Evolutionary conservation across 2,888 invertebrate species (phyloP), one percentile per base, ranked within the genome.

Genomic region (Harpalus rufipes): DNA sequence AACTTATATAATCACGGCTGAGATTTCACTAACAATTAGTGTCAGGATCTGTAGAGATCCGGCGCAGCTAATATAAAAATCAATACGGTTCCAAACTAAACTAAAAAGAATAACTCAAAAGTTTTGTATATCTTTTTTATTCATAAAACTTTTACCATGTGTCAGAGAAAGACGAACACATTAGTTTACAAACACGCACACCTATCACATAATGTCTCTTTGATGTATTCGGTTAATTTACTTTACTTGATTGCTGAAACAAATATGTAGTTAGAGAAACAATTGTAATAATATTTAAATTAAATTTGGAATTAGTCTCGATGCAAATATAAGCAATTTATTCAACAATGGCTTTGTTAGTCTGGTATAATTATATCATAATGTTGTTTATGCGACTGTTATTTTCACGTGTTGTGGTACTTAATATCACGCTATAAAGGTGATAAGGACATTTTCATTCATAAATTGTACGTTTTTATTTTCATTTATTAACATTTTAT

Each of bases 81-180:
- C 44, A 51, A 51, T 51, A 51, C 44, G 10, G 8, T 51, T 51
- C 12, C 6, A 51, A 51, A 51, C 44, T 39, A 39, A 68, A 68
- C 32, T 4, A 25, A 8, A 68, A 68, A 68, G 14, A n/a, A n/a
- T 7, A 68, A 39, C 32, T 68, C 14, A 39, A 68, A 68, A 68
- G 14, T 12, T 39, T 14, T 14, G n/a, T 32, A 41, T 39, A 68
- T 32, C 39, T 12, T 39, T 32, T 68, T 63, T 68, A 12, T 39
- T 39, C 14, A 32, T 39, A 68, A 68, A 39, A 68, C 39, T 68
- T 65, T 65, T 68, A 68, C 39, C 68, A 39, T 68, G 14, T 68
- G 68, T 41, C 68, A 51, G 8, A 51, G 44, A 51, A 51, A 51
- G 12, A 51, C 8, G 44, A 51, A 51, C 44, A 51, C 12, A 51